Percentiles rank a stretch among this genome's conserved stretches.
These are phyloP conservation scores for Eira barbara DNA, from an alignment of 2,113 vertebrate species.

Conservation along the genomic window DNA sequence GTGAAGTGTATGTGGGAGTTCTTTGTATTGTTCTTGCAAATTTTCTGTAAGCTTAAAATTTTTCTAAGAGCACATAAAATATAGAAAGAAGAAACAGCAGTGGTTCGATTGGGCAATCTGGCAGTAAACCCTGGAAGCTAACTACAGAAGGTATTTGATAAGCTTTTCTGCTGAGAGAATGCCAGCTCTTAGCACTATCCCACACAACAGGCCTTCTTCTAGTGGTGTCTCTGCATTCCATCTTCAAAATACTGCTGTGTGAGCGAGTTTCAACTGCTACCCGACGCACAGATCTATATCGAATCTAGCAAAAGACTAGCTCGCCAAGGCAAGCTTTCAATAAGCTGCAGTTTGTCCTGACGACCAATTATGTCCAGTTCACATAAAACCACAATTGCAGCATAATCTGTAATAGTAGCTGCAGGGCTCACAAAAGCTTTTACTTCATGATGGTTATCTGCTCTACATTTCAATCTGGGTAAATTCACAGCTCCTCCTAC, in stretches of 20 bases:
- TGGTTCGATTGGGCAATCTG: neutral
- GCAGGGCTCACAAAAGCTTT: neutral
- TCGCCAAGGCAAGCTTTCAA: neutral
- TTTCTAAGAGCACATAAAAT: neutral
- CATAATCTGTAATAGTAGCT: neutral
- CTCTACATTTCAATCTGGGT: neutral
- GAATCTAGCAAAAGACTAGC: conserved; percentile 22
- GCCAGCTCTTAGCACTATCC: neutral
- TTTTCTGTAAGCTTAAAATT: neutral
- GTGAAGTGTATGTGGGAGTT: neutral
- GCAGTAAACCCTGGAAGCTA: neutral
- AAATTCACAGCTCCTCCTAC: neutral
- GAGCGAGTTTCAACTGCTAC: neutral
- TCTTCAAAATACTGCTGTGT: conserved; percentile 22
- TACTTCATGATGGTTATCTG: neutral
- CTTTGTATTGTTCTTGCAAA: neutral
- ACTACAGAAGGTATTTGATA: neutral
- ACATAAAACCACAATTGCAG: conserved; percentile 36
- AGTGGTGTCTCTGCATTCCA: neutral
- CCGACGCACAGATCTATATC: neutral
- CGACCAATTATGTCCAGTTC: conserved; percentile 37
- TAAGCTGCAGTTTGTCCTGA: conserved; percentile 37
- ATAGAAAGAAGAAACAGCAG: neutral
- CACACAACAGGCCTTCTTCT: neutral
- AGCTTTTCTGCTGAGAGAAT: neutral